Conservation (phyloP, 2,113 vertebrate genomes). For the Triplophysa dalaica region DNA sequence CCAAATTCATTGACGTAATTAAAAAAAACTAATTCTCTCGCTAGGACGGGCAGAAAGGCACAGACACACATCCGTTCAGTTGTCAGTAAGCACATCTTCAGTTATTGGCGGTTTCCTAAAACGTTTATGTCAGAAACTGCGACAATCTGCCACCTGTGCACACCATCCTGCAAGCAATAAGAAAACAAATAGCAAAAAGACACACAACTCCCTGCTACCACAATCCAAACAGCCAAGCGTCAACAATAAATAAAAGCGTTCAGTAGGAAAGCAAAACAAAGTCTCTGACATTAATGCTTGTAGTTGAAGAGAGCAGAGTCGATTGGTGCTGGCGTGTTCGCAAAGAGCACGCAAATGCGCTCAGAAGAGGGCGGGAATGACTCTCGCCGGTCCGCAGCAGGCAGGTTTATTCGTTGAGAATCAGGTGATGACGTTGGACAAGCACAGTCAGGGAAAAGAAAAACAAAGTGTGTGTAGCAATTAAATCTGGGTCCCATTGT, state of each 20-base stretch:
- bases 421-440: constrained; percentile 36
- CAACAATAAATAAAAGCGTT: constrained; percentile 47
- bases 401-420: constrained; percentile 40
- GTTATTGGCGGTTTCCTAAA: constrained; percentile 19
- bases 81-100: constrained; percentile 15
- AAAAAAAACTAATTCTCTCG: neutral
- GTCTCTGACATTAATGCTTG: neutral
- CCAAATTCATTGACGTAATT: neutral
- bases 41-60: constrained; percentile 22
- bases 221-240: constrained; percentile 31
- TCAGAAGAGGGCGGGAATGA: neutral
- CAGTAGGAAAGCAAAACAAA: neutral
- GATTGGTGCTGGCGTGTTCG: neutral
- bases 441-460: constrained; percentile 25
- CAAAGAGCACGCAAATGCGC: neutral
- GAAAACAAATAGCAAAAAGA: constrained; percentile 5
- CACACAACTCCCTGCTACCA: constrained; percentile 18
- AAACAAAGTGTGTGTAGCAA: constrained; percentile 9
- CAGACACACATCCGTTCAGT: neutral
- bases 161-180: neutral
- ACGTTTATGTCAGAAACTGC: neutral
- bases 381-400: constrained; percentile 15
- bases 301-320: constrained; percentile 11
- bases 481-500: constrained; percentile 64
- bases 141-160: constrained; percentile 12